These are phyloP conservation scores for Rhagonycha lutea DNA, from an alignment of 2,888 invertebrate species.

Conservation along the genomic window DNA sequence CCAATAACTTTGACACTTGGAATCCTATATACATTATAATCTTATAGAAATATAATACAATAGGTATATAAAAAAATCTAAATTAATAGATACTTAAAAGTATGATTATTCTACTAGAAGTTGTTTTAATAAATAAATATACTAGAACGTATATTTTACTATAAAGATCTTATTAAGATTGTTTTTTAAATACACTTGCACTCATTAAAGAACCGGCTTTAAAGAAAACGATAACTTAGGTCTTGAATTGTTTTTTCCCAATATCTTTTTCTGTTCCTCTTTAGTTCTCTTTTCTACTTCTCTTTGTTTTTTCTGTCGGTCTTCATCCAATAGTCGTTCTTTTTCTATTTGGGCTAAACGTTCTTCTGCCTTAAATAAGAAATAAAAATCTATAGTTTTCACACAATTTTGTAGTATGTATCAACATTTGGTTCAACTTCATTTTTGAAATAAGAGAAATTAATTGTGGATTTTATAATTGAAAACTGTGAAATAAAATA, in stretches of 20 bases:
- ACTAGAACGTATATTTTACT: not conserved
- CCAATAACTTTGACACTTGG: not conserved
- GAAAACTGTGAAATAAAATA: not conserved
- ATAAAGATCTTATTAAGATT: not conserved
- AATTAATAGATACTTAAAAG: not conserved
- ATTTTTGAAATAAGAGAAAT: not conserved
- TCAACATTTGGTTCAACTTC: not conserved
- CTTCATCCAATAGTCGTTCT: slow-evolving; percentile 94
- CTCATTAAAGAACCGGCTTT: slow-evolving; percentile 68
- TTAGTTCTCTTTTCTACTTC: slow-evolving; percentile 90
- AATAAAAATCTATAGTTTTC: not conserved
- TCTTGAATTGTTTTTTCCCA: slow-evolving; percentile 95
- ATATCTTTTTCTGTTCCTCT: slow-evolving; percentile 95
- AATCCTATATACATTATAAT: not conserved
- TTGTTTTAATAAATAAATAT: not conserved
- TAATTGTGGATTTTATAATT: not conserved
- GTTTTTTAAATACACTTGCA: slow-evolving; percentile 5
- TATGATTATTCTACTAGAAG: not conserved
- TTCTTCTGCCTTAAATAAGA: slow-evolving; percentile 82
- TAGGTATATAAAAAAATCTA: not conserved
- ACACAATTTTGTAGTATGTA: not conserved
- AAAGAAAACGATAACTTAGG: slow-evolving; percentile 92
- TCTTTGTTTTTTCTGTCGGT: slow-evolving; percentile 87
- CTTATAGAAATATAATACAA: not conserved
- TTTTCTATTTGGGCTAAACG: slow-evolving; percentile 95